Base-by-base conservation (phyloP, 1,140 invertebrate species). In the Ceratina calcarata region DNA sequence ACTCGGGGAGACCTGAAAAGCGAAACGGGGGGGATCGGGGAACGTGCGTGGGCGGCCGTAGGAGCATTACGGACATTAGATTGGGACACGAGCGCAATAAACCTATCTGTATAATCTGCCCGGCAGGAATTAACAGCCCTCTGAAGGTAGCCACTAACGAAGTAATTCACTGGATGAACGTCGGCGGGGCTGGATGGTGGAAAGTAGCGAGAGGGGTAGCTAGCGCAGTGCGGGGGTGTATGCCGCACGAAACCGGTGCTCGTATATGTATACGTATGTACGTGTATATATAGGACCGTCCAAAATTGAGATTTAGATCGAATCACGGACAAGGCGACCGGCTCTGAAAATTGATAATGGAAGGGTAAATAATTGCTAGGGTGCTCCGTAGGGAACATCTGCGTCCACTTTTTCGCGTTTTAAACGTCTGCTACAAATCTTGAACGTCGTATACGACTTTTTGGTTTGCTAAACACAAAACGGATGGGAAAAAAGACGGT, bases 81-180 rank as follows among this genome's bases (percentile, higher is more conserved):
- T 93, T 91, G 92, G 92, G 92, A 93, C 92, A 91, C 92, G 91
- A 91, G 90, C 90, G 91, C 92, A 93, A 93, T 93, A 93, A 93
- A 93, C 91, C 92, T 93, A 93, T 93, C 92, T 93, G 92, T 93
- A 93, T 93, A 93, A 93, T 93, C 92, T 93, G 92, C 92, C 92
- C 92, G 93, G 91, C 90, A 93, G 92, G 92, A 93, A 93, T 93
- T 93, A 93, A 93, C 92, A 92, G 92, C 92, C 92, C 92, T 93
- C 91, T 91, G 92, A 93, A 93, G 92, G 91, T 92, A 91, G 92
- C 92, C 92, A 93, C 92, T 93, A 93, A 93, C 92, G 92, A 93
- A 93, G 92, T 93, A 93, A 93, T 93, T 93, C 92, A 93, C 91
- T 93, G 91, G 91, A 93, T 92, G 92, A 93, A 91, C 90, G 89